A percentile compares a stretch with the other conserved stretches of the same genome.
These are phyloP conservation scores for Cygnus olor DNA, from an alignment of 2,797 vertebrate genomes.

Conservation along the genomic window DNA sequence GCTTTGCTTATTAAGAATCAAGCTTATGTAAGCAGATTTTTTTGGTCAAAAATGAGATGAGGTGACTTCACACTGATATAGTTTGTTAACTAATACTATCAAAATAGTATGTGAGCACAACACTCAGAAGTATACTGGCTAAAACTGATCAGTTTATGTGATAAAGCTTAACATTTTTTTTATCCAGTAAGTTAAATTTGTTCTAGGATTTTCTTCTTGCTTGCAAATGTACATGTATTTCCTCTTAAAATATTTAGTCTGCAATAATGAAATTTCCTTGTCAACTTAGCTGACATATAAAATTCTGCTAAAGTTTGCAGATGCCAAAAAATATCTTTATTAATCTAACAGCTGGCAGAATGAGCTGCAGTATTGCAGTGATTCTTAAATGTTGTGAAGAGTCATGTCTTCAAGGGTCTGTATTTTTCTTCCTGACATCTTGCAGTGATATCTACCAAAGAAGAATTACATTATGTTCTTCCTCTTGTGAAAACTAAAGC, in stretches of 20 bases:
- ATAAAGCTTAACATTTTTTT: background rate
- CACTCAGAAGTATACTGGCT: background rate
- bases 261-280: slow-evolving; percentile 33
- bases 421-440: slow-evolving; percentile 19
- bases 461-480: background rate
- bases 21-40: background rate
- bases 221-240: slow-evolving; percentile 38
- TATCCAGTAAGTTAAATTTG: background rate
- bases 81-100: background rate
- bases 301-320: slow-evolving; percentile 31
- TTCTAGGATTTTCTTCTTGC: background rate
- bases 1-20: background rate
- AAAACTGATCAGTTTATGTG: background rate
- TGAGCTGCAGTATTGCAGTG: background rate
- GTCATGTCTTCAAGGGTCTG: background rate
- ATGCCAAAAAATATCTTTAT: background rate
- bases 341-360: slow-evolving; percentile 2
- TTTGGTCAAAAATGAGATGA: background rate
- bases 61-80: background rate
- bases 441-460: background rate
- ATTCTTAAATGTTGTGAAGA: background rate
- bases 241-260: slow-evolving; percentile 50
- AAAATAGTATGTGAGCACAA: background rate
- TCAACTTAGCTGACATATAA: background rate
- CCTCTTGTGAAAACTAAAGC: background rate